Base-by-base conservation (phyloP, 2,888 invertebrate species). In the Drosophila rubida region DNA sequence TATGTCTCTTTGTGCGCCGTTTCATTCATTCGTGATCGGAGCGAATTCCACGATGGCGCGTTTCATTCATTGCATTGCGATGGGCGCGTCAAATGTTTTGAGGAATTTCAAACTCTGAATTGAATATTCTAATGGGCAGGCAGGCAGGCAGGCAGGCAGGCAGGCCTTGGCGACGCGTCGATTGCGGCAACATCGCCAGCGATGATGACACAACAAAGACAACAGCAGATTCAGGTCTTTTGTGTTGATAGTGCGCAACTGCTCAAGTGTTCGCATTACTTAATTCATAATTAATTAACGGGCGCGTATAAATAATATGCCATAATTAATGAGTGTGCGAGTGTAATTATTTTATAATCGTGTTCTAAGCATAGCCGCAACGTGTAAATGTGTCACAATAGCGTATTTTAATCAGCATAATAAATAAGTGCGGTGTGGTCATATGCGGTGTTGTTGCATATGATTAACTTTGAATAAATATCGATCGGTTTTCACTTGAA, bases 11-110 rank as follows among this genome's bases (percentile, higher is more conserved):
- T n/a, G n/a, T n/a, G n/a, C n/a, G n/a, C 54, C 73, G 48, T 71
- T 84, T 75, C 85, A 81, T 84, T 80, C 82, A 80, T 80, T 80
- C 64, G 70, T 69, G 74, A 73, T 72, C 72, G 58, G 55, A 53
- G 60, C 69, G 48, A 53, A 59, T 81, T 81, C 75, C 75, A 70
- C 46, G 27, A 51, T 55, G 60, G 60, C 69, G 78, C 62, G 62
- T 55, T 63, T 60, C 80, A 78, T 82, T 78, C 80, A 78, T 71
- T 60, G 59, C 59, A 61, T 54, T 45, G 68, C 37, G 69, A 59
- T 42, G 64, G 72, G 66, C 66, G 35, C 66, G 70, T 70, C 72
- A 65, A 65, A 59, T 72, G 54, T 64, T 59, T 39, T 53, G 49
- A 65, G 45, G 45, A 71, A 65, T 65, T 65, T 44, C 44, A 60